Percentiles rank a stretch among this genome's conserved stretches.
phyloP scores from a whole-genome alignment of 2,113 vertebrate genomes.

The Pygoscelis antarcticus region DNA sequence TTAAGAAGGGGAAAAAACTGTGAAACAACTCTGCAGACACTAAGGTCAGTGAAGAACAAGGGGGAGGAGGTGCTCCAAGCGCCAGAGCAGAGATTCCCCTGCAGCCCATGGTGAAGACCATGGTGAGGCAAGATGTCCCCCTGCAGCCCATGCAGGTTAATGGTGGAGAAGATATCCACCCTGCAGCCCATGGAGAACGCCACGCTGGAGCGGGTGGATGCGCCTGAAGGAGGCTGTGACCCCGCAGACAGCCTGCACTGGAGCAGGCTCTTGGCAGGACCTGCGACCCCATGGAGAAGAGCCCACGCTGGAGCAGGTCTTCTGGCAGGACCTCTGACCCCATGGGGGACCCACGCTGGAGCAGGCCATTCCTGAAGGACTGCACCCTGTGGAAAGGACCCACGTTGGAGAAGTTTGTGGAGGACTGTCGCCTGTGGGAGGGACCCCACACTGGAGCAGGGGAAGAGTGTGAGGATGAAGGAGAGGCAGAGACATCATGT shows the following conservation, averaged over 20 bases:
- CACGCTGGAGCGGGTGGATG: background rate
- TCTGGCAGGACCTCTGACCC: background rate
- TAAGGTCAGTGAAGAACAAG: background rate
- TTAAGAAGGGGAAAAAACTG: background rate
- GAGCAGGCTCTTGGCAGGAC: background rate
- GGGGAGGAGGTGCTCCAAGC: background rate
- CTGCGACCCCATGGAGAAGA: background rate
- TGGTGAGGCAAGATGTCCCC: background rate
- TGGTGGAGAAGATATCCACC: no score
- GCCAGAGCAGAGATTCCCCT: background rate
- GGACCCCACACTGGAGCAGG: fast-evolving
- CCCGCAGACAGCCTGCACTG: fast-evolving
- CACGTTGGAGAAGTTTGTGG: fast-evolving
- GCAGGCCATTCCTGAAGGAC: background rate
- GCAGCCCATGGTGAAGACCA: background rate
- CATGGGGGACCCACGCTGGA: fast-evolving
- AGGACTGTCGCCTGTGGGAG: background rate
- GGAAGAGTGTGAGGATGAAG: background rate
- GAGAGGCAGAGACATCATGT: background rate
- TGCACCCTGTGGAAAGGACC: background rate
- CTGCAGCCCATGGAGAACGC: background rate
- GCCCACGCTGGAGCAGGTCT: background rate
- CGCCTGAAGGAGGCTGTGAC: background rate
- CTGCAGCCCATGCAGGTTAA: background rate
- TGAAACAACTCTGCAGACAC: no score